Base-by-base conservation (phyloP, 2,888 invertebrate genomes). In the Drosophila barbarae region DNA sequence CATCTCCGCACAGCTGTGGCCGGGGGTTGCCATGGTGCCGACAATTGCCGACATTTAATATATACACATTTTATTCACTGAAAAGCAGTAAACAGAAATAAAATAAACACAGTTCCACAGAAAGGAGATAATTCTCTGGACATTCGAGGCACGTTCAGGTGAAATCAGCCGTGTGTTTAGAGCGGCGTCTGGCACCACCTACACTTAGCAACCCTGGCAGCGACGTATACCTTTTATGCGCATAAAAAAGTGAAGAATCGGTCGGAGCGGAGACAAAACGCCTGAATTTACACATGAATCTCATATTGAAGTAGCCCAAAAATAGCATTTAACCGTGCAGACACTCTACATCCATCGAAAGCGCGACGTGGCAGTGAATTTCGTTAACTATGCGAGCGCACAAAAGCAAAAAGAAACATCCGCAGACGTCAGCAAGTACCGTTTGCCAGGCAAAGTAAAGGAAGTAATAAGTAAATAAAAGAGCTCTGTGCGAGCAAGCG, bases 351-450 rank as follows among this genome's bases (percentile, higher is more conserved):
- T 15, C 15, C 49, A 34, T 18, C 21, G 12, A 49, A 18, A 5
- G n/a, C 5, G 41, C 32, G 15, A 49, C n/a, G 28, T 34, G 49
- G 30, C 54, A 54, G 63, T 70, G 39, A 46, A 47, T 39, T 41
- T 46, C 9, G n/a, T 9, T 5, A 60, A 68, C 52, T 58, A 76
- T 84, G 72, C 72, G 72, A 74, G 60, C 66, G 49, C 55, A 54
- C 47, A 84, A 82, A 78, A 74, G 64, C 42, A 74, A 79, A 74
- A 74, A 47, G 59, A 82, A 82, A 71, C 72, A 71, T 71, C 65
- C 79, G 84, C 71, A 72, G 79, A 84, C 84, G 84, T 78, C 78
- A 81, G 42, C 71, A 72, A 60, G 69, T 26, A 46, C 46, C 28
- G 15, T 44, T 44, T 15, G 42, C 26, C 44, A 44, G 44, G 23